Conservation (phyloP, 2,888 invertebrate species). For the Buathra laborator region DNA sequence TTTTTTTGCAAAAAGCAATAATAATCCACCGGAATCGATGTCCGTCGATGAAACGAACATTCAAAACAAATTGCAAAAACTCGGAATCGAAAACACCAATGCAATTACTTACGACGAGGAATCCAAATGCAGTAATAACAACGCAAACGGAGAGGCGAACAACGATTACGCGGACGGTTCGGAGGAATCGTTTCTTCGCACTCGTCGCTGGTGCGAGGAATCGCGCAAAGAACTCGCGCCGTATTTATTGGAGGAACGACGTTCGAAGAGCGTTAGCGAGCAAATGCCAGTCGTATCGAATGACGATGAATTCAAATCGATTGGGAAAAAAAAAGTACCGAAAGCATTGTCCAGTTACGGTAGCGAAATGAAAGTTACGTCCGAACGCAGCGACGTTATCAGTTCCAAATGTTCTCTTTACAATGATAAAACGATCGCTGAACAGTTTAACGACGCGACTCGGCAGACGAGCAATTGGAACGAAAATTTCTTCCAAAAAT, state of each 20-base stretch:
- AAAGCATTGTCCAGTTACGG: slow-evolving; percentile 11
- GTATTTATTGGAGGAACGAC: neutral
- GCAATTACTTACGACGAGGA: neutral
- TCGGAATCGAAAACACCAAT: slow-evolving; percentile 40
- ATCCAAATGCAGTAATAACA: neutral
- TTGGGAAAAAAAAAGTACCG: neutral
- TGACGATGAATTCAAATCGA: neutral
- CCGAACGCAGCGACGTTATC: neutral
- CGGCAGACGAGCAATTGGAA: neutral
- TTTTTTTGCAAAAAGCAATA: neutral
- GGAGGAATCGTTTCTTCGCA: slow-evolving; percentile 25
- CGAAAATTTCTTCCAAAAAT: neutral
- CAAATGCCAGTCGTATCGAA: neutral
- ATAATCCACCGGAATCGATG: neutral
- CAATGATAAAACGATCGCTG: neutral
- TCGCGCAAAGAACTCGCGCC: slow-evolving; percentile 20
- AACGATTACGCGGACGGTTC: neutral
- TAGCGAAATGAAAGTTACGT: slow-evolving; percentile 1
- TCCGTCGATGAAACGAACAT: slow-evolving; percentile 12
- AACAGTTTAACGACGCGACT: neutral
- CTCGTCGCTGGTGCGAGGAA: slow-evolving; percentile 45
- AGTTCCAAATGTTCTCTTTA: neutral
- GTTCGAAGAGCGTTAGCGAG: neutral
- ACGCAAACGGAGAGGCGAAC: neutral
- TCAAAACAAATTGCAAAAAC: slow-evolving; percentile 31